Conservation (phyloP, 2,113 vertebrate species). For the Equus quagga region DNA sequence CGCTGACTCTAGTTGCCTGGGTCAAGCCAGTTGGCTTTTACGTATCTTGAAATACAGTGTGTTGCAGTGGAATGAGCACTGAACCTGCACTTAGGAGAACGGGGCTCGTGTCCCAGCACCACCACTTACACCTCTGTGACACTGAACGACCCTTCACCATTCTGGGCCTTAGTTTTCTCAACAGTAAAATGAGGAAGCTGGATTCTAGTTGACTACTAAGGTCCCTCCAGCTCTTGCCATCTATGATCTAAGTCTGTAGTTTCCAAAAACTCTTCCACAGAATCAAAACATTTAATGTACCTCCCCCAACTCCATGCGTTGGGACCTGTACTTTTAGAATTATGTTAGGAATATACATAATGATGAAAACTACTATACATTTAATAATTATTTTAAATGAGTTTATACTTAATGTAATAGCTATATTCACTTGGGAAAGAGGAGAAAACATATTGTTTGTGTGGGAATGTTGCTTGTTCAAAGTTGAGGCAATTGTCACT, state of each 20-base stretch:
- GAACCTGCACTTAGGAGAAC: background rate
- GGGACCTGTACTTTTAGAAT: background rate
- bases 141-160: conserved; percentile 31
- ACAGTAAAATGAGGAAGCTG: background rate
- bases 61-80: conserved; percentile 34
- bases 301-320: background rate
- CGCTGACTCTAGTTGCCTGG: background rate
- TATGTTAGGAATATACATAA: background rate
- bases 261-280: background rate
- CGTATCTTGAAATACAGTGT: background rate
- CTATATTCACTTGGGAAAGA: conserved; percentile 24
- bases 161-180: conserved; percentile 32
- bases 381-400: conserved; percentile 15
- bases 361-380: background rate
- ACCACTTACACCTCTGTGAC: background rate
- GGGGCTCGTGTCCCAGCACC: background rate
- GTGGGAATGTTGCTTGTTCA: background rate
- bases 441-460: background rate
- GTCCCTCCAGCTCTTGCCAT: background rate
- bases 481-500: background rate
- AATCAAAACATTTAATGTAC: background rate
- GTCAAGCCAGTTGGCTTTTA: background rate
- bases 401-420: background rate
- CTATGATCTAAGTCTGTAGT: background rate
- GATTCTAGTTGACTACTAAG: background rate